phyloP scores from a whole-genome alignment of 2,888 invertebrate species.

The Cerastis leucographa region DNA sequence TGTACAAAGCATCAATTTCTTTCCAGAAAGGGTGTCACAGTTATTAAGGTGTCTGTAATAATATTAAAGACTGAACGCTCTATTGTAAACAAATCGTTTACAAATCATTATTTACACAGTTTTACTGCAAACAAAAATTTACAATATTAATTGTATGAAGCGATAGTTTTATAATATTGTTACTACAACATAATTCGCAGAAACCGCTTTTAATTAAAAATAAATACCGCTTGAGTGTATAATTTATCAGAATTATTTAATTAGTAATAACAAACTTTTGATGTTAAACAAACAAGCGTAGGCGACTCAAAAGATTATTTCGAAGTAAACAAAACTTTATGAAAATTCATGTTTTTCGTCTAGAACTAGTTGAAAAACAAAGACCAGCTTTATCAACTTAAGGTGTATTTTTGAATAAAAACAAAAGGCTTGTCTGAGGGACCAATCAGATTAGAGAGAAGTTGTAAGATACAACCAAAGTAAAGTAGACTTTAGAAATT shows the following conservation, averaged over 20 bases:
- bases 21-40: not conserved
- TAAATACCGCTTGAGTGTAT: not conserved
- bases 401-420: conserved; percentile 31
- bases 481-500: conserved; percentile 38
- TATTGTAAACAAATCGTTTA: no score
- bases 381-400: conserved; percentile 20
- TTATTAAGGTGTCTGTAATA: no score
- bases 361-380: conserved; percentile 37
- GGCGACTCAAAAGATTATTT: conserved; percentile 35
- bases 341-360: conserved; percentile 34
- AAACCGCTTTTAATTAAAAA: conserved; percentile 20
- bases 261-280: conserved; percentile 24
- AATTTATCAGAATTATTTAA: conserved; percentile 13
- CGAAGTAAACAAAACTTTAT: conserved; percentile 29
- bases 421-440: conserved; percentile 21
- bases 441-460: conserved; percentile 39
- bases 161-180: not conserved
- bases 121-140: conserved; percentile 5
- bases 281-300: conserved; percentile 13
- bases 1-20: not conserved
- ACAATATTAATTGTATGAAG: not conserved
- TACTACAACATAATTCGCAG: not conserved
- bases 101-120: not conserved
- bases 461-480: conserved; percentile 33
- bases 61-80: not conserved